Percentiles rank a stretch among this genome's conserved stretches.
Evolutionary conservation across 2,888 invertebrate genomes (phyloP).

Genomic region (Caenorhabditis angaria): DNA sequence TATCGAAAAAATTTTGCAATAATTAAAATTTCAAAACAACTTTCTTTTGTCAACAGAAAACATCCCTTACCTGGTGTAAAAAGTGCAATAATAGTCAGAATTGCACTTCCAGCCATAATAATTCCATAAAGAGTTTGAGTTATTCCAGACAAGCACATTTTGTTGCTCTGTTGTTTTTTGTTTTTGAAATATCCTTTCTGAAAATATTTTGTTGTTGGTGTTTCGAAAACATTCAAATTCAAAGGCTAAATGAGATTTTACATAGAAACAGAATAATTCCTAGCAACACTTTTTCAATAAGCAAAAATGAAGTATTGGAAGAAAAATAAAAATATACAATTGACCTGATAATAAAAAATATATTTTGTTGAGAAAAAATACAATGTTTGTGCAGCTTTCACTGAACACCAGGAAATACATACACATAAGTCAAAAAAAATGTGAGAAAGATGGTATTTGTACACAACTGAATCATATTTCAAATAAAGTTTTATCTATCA

Average conservation of each 20-base stretch:
- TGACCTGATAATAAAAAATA: neutral
- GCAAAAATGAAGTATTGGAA: neutral
- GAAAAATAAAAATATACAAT: neutral
- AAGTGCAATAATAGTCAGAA: constrained; percentile 46
- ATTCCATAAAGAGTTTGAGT: constrained; percentile 56
- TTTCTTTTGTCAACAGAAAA: too few species aligned
- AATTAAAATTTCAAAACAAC: too few species aligned
- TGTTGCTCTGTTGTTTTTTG: neutral
- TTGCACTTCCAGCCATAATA: constrained; percentile 41
- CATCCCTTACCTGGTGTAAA: constrained; percentile 53
- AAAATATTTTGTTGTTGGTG: too few species aligned
- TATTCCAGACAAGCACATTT: constrained; percentile 51
- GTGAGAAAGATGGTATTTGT: neutral
- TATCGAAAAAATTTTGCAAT: neutral
- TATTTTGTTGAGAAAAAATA: neutral
- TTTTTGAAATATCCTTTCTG: neutral
- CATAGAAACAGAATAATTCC: neutral
- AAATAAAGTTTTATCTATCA: neutral
- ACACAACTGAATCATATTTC: neutral
- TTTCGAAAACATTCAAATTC: too few species aligned
- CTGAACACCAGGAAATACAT: neutral
- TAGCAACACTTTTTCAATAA: neutral
- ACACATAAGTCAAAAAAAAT: neutral
- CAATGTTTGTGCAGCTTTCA: neutral
- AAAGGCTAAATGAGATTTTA: neutral